These are phyloP conservation scores for Trachymyrmex cornetzi DNA, from an alignment of 1,140 invertebrate species.

Conservation along the genomic window DNA sequence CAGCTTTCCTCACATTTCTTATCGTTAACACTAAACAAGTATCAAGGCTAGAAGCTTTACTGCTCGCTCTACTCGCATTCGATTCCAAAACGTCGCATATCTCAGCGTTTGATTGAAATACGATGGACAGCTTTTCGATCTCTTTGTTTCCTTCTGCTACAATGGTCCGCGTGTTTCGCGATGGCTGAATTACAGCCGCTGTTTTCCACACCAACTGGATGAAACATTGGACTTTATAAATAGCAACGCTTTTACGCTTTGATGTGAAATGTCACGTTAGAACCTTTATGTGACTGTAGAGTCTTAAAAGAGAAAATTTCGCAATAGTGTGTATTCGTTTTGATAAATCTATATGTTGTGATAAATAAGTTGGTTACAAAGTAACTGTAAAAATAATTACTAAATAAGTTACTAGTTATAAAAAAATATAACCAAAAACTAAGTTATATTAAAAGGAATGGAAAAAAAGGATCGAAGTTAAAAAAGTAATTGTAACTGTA, in stretches of 20 bases:
- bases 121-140: conserved; percentile 53
- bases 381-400: too few species aligned
- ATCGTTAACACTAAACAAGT: not conserved
- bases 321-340: too few species aligned
- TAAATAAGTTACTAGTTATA: too few species aligned
- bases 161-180: not conserved
- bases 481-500: too few species aligned
- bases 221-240: conserved; percentile 23
- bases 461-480: too few species aligned
- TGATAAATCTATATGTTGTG: too few species aligned
- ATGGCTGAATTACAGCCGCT: conserved; percentile 37
- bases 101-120: conserved; percentile 61
- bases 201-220: conserved; percentile 25
- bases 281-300: not conserved
- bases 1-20: not conserved
- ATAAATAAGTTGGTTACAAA: too few species aligned
- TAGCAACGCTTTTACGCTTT: not conserved
- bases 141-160: conserved; percentile 39
- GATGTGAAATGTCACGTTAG: not conserved
- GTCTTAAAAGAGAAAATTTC: not conserved
- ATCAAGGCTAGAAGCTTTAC: not conserved
- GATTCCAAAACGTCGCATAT: conserved; percentile 47
- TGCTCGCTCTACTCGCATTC: not conserved
- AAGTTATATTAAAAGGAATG: too few species aligned
- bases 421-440: too few species aligned